These are phyloP conservation scores for Dipodomys merriami DNA, from an alignment of 2,113 vertebrate genomes.

Conservation along the genomic window DNA sequence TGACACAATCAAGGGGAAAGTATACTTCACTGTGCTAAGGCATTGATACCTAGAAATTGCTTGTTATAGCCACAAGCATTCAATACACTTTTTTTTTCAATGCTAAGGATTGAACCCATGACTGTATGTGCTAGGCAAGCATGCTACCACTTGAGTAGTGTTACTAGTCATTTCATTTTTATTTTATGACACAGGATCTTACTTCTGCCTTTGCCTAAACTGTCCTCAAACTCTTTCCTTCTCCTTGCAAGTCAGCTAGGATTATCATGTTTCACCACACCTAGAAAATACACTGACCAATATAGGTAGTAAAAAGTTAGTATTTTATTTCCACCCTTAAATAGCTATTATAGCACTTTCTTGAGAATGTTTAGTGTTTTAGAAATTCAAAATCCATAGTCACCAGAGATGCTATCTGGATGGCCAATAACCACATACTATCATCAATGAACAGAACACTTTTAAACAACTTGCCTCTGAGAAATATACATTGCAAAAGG, in stretches of 20 bases:
- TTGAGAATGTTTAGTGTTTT: slow-evolving; percentile 15
- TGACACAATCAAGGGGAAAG: neutral
- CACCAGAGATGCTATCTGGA: neutral
- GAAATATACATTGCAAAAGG: slow-evolving; percentile 67
- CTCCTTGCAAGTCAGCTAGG: too few relatives aligned
- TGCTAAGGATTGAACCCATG: too few relatives aligned
- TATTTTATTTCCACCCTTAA: neutral
- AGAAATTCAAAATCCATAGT: slow-evolving; percentile 18
- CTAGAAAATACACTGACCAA: neutral
- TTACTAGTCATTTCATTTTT: too few relatives aligned
- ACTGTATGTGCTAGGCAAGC: too few relatives aligned
- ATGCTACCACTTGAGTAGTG: too few relatives aligned
- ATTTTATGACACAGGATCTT: too few relatives aligned
- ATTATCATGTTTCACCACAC: too few relatives aligned
- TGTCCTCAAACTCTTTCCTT: too few relatives aligned
- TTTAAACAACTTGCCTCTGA: slow-evolving; percentile 56
- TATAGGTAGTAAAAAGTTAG: slow-evolving; percentile 6
- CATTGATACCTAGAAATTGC: neutral
- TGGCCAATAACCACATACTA: neutral
- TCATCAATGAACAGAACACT: slow-evolving; percentile 58
- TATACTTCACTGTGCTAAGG: neutral
- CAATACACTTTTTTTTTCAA: neutral
- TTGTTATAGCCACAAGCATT: neutral
- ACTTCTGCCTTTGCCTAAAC: too few relatives aligned
- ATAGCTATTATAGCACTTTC: neutral